phyloP scores from a whole-genome alignment of 2,888 invertebrate species.

The Leucophenga maculata region DNA sequence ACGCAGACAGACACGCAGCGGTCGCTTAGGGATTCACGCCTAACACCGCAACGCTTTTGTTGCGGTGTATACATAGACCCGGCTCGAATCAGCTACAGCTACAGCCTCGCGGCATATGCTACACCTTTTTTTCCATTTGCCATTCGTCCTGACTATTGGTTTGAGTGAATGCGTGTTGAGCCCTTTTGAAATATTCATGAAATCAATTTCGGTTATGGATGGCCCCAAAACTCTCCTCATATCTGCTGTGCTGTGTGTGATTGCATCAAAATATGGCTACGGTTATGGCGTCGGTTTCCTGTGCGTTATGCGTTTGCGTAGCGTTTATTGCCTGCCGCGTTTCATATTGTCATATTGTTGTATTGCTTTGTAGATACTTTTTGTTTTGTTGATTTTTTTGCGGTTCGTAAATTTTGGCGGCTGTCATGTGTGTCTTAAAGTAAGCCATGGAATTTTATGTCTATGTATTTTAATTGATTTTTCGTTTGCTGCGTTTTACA shows the following conservation, averaged over 20 bases:
- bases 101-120: conserved; percentile 11
- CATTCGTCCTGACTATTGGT: too few species aligned
- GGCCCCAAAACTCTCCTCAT: not conserved
- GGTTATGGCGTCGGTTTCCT: conserved; percentile 34
- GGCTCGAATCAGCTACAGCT: too few species aligned
- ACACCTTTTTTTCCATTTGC: conserved; percentile 14
- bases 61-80: too few species aligned
- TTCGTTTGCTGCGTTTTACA: conserved; percentile 1
- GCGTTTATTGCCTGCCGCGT: conserved; percentile 32
- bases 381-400: not conserved
- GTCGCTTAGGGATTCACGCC: not conserved
- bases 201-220: conserved; percentile 55
- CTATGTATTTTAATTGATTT: conserved; percentile 23
- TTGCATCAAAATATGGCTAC: conserved; percentile 49
- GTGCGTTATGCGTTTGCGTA: conserved; percentile 11
- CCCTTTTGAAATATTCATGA: conserved; percentile 63
- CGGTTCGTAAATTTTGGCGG: not conserved
- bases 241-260: conserved; percentile 37
- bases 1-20: not conserved
- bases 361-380: too few species aligned
- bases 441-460: conserved; percentile 26
- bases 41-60: not conserved
- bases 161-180: conserved; percentile 33
- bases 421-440: not conserved
- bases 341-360: conserved; percentile 13